Conservation (phyloP, 2,888 invertebrate species). For the Microctonus brassicae region DNA sequence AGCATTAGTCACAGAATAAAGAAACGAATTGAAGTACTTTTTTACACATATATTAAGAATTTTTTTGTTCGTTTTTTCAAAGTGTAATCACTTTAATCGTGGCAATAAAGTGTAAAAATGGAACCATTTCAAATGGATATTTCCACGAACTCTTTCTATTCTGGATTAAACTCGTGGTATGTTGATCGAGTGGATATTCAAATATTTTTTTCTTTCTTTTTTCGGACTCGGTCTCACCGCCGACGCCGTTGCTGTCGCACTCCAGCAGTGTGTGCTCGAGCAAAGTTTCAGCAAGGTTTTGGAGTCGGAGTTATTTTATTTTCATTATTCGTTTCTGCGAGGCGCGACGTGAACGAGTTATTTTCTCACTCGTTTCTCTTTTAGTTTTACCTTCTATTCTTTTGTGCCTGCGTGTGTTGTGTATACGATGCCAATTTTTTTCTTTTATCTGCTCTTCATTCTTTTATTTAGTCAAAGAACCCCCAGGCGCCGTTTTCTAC, state of each 20-base stretch:
- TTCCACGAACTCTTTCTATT: constrained; percentile 15
- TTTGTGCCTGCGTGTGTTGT: neutral
- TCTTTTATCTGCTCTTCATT: neutral
- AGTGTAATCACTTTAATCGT: constrained; percentile 4
- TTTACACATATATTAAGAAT: neutral
- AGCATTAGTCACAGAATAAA: neutral
- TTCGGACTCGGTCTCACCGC: constrained; percentile 19
- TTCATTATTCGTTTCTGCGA: neutral
- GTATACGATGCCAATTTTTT: neutral
- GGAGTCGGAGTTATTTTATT: constrained; percentile 15
- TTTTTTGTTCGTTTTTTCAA: neutral
- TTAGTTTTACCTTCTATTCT: neutral
- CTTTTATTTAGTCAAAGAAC: neutral
- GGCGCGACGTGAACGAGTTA: neutral
- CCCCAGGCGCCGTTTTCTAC: constrained; percentile 10
- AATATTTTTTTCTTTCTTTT: constrained; percentile 25
- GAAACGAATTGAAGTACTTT: neutral
- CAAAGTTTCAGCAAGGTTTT: constrained; percentile 8
- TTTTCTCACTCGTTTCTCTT: neutral
- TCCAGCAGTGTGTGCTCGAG: neutral
- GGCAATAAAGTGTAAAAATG: constrained; percentile 17
- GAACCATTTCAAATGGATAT: neutral
- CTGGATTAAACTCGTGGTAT: constrained; percentile 11
- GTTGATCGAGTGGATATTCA: constrained; percentile 46
- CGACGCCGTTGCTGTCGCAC: neutral